Percentiles rank a stretch among this genome's conserved stretches.
These are phyloP conservation scores for Casuarius casuarius DNA, from an alignment of 2,113 vertebrate genomes.

Conservation along the genomic window DNA sequence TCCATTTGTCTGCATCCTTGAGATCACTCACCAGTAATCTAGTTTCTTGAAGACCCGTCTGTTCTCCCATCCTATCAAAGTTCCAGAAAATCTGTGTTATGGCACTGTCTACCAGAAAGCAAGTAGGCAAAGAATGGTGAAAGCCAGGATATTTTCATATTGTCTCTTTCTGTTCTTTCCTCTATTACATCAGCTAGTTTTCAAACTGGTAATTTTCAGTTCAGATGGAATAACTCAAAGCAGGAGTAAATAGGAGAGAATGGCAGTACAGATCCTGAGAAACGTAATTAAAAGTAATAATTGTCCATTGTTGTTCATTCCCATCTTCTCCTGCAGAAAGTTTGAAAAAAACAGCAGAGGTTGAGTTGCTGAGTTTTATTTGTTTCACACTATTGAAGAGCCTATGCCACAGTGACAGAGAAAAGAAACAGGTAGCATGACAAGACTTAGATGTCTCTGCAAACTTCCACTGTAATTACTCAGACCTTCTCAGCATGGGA, in stretches of 20 bases:
- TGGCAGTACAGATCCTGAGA: neutral
- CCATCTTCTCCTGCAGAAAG: neutral
- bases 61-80: neutral
- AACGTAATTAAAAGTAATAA: neutral
- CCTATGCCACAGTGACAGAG: neutral
- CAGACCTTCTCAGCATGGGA: neutral
- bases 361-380: neutral
- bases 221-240: neutral
- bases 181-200: neutral
- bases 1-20: neutral
- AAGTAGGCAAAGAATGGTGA: conserved; percentile 33
- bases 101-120: neutral
- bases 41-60: conserved; percentile 1
- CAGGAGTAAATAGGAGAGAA: neutral
- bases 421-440: neutral
- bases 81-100: conserved; percentile 30
- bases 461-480: neutral
- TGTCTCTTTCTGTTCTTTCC: neutral
- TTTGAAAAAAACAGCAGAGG: neutral
- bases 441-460: neutral
- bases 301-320: neutral
- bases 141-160: neutral
- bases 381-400: neutral
- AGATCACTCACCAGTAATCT: neutral
- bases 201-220: neutral